phyloP scores from a whole-genome alignment of 2,888 invertebrate species.

The Luffia ferchaultella region DNA sequence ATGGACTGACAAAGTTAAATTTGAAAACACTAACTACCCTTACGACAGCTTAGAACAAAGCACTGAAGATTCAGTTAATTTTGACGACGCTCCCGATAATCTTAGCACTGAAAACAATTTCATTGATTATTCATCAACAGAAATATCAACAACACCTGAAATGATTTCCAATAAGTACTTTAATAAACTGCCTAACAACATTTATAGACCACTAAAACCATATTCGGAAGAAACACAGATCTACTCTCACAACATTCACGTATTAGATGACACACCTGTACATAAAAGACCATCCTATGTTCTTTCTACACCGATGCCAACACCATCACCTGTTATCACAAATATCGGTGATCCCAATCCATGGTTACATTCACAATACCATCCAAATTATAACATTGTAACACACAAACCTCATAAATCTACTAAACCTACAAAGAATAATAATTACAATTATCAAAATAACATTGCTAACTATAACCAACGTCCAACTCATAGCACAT shows the following conservation, averaged over 20 bases:
- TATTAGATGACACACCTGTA: constrained; percentile 26
- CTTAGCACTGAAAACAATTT: background rate
- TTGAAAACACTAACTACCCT: constrained; percentile 47
- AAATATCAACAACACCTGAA: background rate
- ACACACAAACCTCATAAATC: constrained; percentile 30
- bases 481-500: constrained; percentile 26
- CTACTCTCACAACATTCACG: constrained; percentile 37
- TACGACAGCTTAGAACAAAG: constrained; percentile 31
- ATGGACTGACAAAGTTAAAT: constrained; percentile 58
- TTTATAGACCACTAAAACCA: constrained; percentile 27
- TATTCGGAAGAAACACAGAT: constrained; percentile 33
- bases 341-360: constrained; percentile 49
- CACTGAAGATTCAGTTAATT: constrained; percentile 19
- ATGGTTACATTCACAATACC: constrained; percentile 23
- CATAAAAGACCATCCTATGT: constrained; percentile 28
- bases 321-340: constrained; percentile 48
- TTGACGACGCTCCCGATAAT: constrained; percentile 14
- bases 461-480: constrained; percentile 26
- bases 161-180: constrained; percentile 2
- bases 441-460: constrained; percentile 34
- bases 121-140: constrained; percentile 20
- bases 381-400: constrained; percentile 14
- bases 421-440: constrained; percentile 29
- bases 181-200: constrained; percentile 18
- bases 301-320: constrained; percentile 34